Conservation (phyloP, 2,113 vertebrate species). For the Chelonoidis abingdonii region DNA sequence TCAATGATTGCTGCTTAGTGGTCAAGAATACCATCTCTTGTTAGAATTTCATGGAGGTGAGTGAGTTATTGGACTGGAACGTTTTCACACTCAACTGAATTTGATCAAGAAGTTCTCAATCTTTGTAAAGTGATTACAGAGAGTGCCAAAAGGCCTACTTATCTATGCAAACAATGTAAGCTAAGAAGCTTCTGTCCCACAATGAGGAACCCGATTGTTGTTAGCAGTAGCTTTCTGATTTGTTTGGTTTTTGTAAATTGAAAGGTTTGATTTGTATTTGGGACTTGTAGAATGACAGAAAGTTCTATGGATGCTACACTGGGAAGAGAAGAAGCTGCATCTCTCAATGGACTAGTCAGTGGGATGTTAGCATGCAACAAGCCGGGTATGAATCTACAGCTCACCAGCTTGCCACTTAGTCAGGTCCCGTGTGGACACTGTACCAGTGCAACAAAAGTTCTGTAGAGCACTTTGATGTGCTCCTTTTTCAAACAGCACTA, state of each 20-base stretch:
- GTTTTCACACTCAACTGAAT: not conserved
- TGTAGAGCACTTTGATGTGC: too few relatives aligned
- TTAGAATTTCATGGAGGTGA: not conserved
- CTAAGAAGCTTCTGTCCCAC: not conserved
- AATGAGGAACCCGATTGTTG: not conserved
- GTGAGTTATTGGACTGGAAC: not conserved
- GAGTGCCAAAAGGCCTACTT: not conserved
- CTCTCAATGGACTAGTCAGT: not conserved
- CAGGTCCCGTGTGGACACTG: too few relatives aligned
- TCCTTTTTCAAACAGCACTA: too few relatives aligned
- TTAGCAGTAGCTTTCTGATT: not conserved
- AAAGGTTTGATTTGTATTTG: not conserved
- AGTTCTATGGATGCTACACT: not conserved
- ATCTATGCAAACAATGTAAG: not conserved
- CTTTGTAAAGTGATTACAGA: not conserved
- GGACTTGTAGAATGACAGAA: not conserved
- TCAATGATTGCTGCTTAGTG: not conserved
- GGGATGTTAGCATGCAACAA: too few relatives aligned
- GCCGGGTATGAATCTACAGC: too few relatives aligned
- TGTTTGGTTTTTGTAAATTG: not conserved
- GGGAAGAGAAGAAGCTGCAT: not conserved
- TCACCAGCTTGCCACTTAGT: too few relatives aligned
- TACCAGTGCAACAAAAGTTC: too few relatives aligned
- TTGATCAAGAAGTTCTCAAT: not conserved
- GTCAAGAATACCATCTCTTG: not conserved